Evolutionary conservation across 1,140 invertebrate genomes (phyloP).

Genomic region (Hypsibius dujardini): DNA sequence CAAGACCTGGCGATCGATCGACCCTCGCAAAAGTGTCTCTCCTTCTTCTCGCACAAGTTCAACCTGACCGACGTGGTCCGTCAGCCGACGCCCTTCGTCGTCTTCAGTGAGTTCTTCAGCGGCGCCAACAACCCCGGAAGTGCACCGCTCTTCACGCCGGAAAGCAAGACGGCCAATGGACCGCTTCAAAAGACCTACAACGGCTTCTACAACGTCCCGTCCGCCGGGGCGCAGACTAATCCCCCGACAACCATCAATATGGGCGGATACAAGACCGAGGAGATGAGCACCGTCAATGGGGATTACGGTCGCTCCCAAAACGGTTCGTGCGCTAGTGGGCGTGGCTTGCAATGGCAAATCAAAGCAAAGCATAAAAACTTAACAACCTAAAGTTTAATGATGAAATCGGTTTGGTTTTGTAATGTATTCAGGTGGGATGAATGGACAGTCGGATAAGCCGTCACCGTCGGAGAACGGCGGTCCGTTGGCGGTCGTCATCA

Average conservation of each 20-base stretch:
- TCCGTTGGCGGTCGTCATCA: not conserved
- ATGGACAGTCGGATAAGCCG: not conserved
- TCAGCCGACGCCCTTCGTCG: slow-evolving; percentile 71
- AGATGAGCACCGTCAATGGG: not conserved
- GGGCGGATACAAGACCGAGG: not conserved
- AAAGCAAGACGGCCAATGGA: not conserved
- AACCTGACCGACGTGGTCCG: slow-evolving; percentile 47
- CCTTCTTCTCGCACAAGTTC: slow-evolving; percentile 68
- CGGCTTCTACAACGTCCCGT: not conserved
- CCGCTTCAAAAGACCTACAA: not conserved
- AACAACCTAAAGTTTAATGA: too few relatives aligned
- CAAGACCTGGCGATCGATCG: slow-evolving; percentile 66
- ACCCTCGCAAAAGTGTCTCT: slow-evolving; percentile 65
- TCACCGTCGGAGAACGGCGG: slow-evolving; percentile 11
- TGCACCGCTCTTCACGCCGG: not conserved
- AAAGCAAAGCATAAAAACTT: too few relatives aligned
- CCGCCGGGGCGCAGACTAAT: too few relatives aligned
- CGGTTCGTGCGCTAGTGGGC: not conserved
- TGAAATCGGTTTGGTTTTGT: too few relatives aligned
- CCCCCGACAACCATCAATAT: too few relatives aligned
- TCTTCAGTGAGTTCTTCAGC: slow-evolving; percentile 62
- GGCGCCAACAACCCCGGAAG: slow-evolving; percentile 20
- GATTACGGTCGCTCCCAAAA: not conserved
- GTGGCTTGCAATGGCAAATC: too few relatives aligned
- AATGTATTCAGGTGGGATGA: too few relatives aligned